Base-by-base conservation (phyloP, 2,113 vertebrate species). In the Cygnus atratus region DNA sequence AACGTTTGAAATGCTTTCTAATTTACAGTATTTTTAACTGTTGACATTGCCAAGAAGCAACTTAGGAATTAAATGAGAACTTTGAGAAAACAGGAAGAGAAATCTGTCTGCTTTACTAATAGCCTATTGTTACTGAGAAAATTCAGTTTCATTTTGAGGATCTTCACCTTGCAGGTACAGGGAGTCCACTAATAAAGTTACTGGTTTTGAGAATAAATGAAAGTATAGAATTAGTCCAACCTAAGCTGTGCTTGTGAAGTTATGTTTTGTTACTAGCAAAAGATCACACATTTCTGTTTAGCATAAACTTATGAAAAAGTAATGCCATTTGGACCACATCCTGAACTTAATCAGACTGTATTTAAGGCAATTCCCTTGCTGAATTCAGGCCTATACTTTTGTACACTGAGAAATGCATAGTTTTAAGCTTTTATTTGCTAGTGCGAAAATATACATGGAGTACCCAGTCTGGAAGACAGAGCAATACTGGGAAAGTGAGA, bases 1-100 rank as follows among this genome's bases (percentile, higher is more conserved):
- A 93, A 68, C 61, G 7, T 1, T 1, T 2, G 11, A 87, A 95
- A 66, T 52, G 18, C 94, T 87, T 94, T 65, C 31, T 31, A 84
- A 83, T 95, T 86, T 86, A 68, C 20, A 6, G 61, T 88, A 83
- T 77, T 83, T 84, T 83, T 17, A 80, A 83, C 67, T 94, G 35
- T 61, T 95, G 29, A n/a, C 79, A 87, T 65, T 76, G 57, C 25
- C 52, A 92, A 35, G 28, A 31, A 76, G 91, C 62, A 84, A 58
- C 68, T 91, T 76, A 66, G 41, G 93, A 87, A 89, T 50, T 26
- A 78, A 67, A 72, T 55, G 28, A 73, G n/a, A 68, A 85, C 70
- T 93, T 66, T 83, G 37, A 96, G 57, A 52, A 74, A 90, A 90
- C 55, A 39, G 39, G 61, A 63, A 67, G 24, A 33, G 37, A 95